Evolutionary conservation across 37 sponge, comb jelly and placozoan species (phyloP), one percentile per base, ranked within the genome.

Genomic region (Axinella damicornis): DNA sequence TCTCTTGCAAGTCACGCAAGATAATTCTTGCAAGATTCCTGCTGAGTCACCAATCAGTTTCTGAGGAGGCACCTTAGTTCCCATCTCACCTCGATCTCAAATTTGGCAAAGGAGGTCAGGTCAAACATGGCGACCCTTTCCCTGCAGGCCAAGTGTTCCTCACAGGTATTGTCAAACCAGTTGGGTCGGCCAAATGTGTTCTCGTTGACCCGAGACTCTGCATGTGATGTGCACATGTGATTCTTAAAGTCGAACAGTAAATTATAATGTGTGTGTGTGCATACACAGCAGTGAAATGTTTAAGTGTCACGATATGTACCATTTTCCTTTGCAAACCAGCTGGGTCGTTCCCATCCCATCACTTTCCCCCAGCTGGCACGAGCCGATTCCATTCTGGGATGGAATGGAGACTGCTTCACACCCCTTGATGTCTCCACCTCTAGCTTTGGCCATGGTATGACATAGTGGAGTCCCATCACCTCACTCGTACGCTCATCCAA

Each of bases 331-430:
- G 87, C 85, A 64, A 87, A 96, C 94, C 94, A 96, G 73, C 82
- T 88, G 20, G 96, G 92, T 65, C 89, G 72, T 57, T 96, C 96
- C 92, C 92, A 93, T 14, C 96, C 94, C 69, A 46, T 59, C 19
- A 61, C 68, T 19, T 58, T 33, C 19, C 85, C 90, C 74, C 74
- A 90, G 52, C 74, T 54, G 21, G 90, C 90, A 20, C 90, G 85
- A 16, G 75, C 69, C 22, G 41, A 56, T 20, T 84, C 90, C 39
- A 80, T n/a, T 32, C 40, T 64, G 11, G 68, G 25, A 52, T 90
- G 74, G 30, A 90, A 58, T 11, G 90, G 85, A 22, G 80, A 62
- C 70, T 52, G 70, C 77, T 82, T 83, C 4, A 83, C 57, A 0
- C 65, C 63, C 41, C 87, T 46, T 46, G 46, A 46, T 11, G 57